Evolutionary conservation across 37 sponge, comb jelly and placozoan genomes (phyloP).

Genomic region (Spongilla lacustris): DNA sequence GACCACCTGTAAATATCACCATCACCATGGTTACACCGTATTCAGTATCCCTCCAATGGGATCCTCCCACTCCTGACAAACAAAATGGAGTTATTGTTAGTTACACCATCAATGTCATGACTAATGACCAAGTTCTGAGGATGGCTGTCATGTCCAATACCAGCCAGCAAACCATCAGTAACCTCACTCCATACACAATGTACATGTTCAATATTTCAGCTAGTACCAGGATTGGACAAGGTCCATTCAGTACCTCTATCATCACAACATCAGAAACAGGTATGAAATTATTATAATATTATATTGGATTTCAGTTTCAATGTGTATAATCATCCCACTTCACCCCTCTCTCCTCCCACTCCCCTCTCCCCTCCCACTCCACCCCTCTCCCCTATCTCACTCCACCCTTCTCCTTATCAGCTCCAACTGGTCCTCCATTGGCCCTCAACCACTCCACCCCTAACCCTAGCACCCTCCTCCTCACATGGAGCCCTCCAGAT

Average conservation of each 20-base stretch:
- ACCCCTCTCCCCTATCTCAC: too few species aligned
- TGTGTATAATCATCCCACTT: too few species aligned
- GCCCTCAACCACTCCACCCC: neutral
- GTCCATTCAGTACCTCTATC: slow-evolving; percentile 12
- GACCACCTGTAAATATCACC: neutral
- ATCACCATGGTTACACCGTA: neutral
- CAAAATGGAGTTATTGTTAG: slow-evolving; percentile 1
- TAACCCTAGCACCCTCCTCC: slow-evolving; percentile 9
- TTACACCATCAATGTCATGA: neutral
- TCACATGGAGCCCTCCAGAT: slow-evolving; percentile 33
- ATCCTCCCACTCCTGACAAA: neutral
- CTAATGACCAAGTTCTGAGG: neutral
- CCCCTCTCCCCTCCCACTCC: too few species aligned
- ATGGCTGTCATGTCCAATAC: neutral
- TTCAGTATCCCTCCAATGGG: neutral
- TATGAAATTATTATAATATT: neutral
- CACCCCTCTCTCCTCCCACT: neutral
- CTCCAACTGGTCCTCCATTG: slow-evolving; percentile 32
- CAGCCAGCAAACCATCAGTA: neutral
- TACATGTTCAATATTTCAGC: slow-evolving; percentile 16
- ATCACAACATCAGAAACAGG: slow-evolving; percentile 8
- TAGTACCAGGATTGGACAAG: slow-evolving; percentile 6
- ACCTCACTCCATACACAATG: slow-evolving; percentile 5
- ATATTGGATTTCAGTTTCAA: too few species aligned
- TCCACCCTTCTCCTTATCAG: slow-evolving; percentile 11